Percentiles rank a stretch among this genome's conserved stretches.
Evolutionary conservation across 2,888 invertebrate species (phyloP).

Genomic region (Strigamia transsilvanica): DNA sequence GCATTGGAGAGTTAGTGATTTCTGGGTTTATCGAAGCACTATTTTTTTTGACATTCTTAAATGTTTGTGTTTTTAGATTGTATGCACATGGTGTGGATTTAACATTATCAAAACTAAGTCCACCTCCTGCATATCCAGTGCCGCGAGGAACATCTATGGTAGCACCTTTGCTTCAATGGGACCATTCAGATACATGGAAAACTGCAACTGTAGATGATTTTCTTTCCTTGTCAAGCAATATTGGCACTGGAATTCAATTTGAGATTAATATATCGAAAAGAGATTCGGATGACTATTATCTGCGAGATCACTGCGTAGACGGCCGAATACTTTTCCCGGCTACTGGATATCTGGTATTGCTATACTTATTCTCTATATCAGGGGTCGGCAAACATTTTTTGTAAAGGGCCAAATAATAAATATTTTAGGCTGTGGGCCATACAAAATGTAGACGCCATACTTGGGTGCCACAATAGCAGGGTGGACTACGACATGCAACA

Average conservation of each 20-base stretch:
- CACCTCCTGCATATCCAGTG: conserved; percentile 82
- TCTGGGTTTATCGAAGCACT: not conserved
- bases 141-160: conserved; percentile 90
- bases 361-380: too few relatives aligned
- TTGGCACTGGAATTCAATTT: conserved; percentile 71
- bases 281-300: conserved; percentile 66
- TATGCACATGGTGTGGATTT: conserved; percentile 84
- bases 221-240: conserved; percentile 73
- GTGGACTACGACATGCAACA: too few relatives aligned
- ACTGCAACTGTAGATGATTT: conserved; percentile 74
- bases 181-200: conserved; percentile 87
- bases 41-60: not conserved
- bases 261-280: conserved; percentile 70
- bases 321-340: conserved; percentile 90
- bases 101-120: conserved; percentile 76
- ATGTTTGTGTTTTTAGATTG: conserved; percentile 66
- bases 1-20: conserved; percentile 77
- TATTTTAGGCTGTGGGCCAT: too few relatives aligned
- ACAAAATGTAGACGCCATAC: too few relatives aligned
- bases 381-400: too few relatives aligned
- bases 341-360: conserved; percentile 77
- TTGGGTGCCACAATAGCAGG: too few relatives aligned
- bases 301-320: conserved; percentile 81
- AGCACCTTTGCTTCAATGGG: conserved; percentile 87
- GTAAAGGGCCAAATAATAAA: not conserved